Evolutionary conservation across 2,113 vertebrate genomes (phyloP).

Genomic region (Lipophrys pholis): DNA sequence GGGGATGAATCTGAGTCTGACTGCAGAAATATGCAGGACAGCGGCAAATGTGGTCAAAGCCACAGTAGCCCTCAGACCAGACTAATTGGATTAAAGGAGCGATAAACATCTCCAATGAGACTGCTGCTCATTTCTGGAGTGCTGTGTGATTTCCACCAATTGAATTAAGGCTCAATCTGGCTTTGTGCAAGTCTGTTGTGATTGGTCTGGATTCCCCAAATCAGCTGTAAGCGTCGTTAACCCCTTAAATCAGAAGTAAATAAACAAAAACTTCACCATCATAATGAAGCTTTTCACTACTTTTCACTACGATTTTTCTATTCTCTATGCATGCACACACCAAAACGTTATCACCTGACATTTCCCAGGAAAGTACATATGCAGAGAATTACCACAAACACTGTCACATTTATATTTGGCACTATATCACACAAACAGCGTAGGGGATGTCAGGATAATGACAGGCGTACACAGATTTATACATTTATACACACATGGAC

Average conservation of each 20-base stretch:
- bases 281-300: too few relatives aligned
- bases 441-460: slow-evolving; percentile 23
- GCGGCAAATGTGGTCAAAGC: slow-evolving; percentile 45
- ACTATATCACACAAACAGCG: too few relatives aligned
- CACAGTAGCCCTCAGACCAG: slow-evolving; percentile 64
- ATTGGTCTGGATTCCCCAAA: slow-evolving; percentile 52
- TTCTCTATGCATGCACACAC: too few relatives aligned
- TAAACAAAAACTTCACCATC: not conserved
- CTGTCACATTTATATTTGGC: too few relatives aligned
- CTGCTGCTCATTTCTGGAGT: slow-evolving; percentile 70
- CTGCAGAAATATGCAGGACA: slow-evolving; percentile 49
- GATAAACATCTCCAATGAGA: slow-evolving; percentile 79
- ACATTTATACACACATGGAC: slow-evolving; percentile 35
- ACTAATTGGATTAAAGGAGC: slow-evolving; percentile 77
- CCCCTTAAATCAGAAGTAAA: slow-evolving; percentile 36
- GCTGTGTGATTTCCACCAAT: slow-evolving; percentile 72
- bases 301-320: too few relatives aligned
- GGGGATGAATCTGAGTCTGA: slow-evolving; percentile 4
- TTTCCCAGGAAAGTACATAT: too few relatives aligned
- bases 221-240: slow-evolving; percentile 49
- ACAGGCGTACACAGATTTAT: slow-evolving; percentile 30
- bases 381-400: too few relatives aligned
- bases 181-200: slow-evolving; percentile 56
- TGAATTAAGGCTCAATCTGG: slow-evolving; percentile 75
- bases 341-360: too few relatives aligned